A percentile compares a stretch with the other conserved stretches of the same genome.
Conservation (phyloP, 2,113 vertebrate species). For the Microtus oregoni region DNA sequence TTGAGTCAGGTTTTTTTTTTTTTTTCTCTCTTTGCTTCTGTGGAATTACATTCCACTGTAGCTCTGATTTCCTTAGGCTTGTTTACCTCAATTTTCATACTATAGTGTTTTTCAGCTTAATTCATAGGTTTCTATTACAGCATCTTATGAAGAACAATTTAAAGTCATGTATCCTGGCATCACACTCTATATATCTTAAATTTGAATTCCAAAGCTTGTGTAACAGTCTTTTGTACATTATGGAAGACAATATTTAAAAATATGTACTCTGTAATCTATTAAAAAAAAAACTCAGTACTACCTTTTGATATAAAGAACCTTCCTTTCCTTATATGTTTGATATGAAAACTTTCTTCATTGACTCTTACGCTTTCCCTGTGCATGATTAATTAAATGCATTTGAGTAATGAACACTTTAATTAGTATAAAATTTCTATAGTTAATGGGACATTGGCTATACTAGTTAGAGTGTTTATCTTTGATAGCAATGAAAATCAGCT, state of each 20-base stretch:
- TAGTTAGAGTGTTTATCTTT: neutral
- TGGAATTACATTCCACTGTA: neutral
- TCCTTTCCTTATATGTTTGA: neutral
- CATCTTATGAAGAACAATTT: neutral
- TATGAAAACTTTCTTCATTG: neutral
- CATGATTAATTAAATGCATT: neutral
- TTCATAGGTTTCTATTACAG: neutral
- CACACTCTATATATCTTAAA: neutral
- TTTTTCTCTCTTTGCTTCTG: neutral
- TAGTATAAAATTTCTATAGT: neutral
- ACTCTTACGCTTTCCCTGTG: neutral
- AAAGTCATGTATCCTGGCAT: neutral
- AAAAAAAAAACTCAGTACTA: neutral
- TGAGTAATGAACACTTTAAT: neutral
- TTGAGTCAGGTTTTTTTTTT: neutral
- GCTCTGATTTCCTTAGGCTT: neutral
- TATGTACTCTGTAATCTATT: neutral
- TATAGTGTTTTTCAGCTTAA: neutral
- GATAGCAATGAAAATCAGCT: neutral
- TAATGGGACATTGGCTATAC: neutral
- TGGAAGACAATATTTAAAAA: constrained; percentile 22
- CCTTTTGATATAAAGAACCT: neutral
- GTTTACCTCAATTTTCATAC: neutral
- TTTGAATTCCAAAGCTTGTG: neutral
- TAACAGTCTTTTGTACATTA: neutral